Conservation (phyloP, 2,797 vertebrate species). For the Smutsia temminckii region DNA sequence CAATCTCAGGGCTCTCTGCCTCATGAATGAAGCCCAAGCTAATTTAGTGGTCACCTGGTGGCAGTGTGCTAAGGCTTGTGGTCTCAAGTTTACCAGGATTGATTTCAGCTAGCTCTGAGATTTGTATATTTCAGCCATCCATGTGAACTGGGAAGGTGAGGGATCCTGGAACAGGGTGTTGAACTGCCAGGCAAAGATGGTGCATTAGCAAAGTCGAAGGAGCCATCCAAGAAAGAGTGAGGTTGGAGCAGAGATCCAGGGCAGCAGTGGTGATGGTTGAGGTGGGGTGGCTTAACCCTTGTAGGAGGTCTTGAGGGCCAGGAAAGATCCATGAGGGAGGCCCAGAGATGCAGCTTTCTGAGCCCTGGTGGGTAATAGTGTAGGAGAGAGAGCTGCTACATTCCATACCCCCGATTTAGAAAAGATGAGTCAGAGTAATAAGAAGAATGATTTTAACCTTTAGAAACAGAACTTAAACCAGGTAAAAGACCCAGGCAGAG, state of each 20-base stretch:
- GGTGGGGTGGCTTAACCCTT: not conserved
- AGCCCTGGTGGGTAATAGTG: not conserved
- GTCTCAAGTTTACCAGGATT: not conserved
- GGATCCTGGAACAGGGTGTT: not conserved
- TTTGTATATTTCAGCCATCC: not conserved
- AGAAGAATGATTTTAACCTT: conserved; percentile 57
- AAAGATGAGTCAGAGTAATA: conserved; percentile 65
- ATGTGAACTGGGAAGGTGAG: not conserved
- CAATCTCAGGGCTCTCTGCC: not conserved
- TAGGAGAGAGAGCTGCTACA: conserved; percentile 46
- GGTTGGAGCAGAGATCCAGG: not conserved
- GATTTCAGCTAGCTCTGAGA: not conserved
- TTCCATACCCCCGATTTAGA: conserved; percentile 7
- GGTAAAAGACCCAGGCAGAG: conserved; percentile 18
- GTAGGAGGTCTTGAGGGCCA: not conserved
- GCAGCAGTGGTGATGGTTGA: not conserved
- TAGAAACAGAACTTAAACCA: conserved; percentile 16
- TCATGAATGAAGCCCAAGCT: not conserved
- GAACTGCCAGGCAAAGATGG: not conserved
- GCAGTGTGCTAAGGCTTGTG: conserved; percentile 2
- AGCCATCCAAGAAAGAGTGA: not conserved
- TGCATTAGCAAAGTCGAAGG: not conserved
- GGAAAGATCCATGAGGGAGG: not conserved
- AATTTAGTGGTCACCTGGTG: not conserved
- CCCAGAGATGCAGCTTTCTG: conserved; percentile 2